Conservation (phyloP, 2,797 vertebrate species). For the Hafferia zeledoni region DNA sequence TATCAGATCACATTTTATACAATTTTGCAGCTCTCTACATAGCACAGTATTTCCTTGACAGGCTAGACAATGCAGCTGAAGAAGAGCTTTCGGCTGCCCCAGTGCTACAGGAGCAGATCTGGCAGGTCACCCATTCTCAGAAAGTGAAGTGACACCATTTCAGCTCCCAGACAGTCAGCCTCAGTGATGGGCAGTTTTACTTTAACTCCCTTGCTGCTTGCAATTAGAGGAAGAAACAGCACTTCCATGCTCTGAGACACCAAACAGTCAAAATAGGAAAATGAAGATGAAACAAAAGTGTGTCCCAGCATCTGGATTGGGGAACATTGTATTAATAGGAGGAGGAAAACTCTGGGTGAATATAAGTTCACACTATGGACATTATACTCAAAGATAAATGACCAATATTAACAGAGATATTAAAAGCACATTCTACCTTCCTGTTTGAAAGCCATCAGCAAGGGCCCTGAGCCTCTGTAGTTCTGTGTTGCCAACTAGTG, state of each 20-base stretch:
- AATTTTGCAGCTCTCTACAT: neutral
- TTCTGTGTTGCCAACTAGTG: neutral
- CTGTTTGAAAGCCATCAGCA: neutral
- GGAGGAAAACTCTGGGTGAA: neutral
- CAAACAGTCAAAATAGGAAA: neutral
- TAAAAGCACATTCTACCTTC: neutral
- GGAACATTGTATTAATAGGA: neutral
- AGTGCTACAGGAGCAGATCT: neutral
- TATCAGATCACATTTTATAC: neutral
- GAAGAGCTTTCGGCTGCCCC: neutral
- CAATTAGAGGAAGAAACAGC: neutral
- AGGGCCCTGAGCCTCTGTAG: neutral
- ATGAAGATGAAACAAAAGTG: neutral
- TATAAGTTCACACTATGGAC: neutral
- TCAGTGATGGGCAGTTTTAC: neutral
- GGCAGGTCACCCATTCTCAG: neutral
- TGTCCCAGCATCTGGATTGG: neutral
- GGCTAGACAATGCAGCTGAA: neutral
- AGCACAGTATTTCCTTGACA: neutral
- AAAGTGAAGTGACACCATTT: neutral
- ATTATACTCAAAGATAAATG: neutral
- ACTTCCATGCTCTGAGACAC: neutral
- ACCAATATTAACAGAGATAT: neutral
- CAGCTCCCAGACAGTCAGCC: neutral
- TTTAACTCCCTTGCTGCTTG: neutral